These are phyloP conservation scores for Nesidiocoris tenuis DNA, from an alignment of 2,888 invertebrate species.

Conservation along the genomic window DNA sequence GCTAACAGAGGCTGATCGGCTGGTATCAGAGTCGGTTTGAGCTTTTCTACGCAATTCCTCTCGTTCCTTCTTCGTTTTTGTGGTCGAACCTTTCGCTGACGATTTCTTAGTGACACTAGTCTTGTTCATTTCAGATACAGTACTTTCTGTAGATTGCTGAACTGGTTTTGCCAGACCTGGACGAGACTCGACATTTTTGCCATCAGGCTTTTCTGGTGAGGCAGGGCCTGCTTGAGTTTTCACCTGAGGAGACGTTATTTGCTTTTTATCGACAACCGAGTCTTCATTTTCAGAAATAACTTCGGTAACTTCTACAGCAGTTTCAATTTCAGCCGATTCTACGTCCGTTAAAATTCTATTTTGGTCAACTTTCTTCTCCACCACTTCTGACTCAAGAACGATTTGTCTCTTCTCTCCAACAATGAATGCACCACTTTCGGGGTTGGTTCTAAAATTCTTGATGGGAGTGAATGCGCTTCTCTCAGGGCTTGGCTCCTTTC, in stretches of 20 bases:
- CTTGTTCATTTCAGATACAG: background rate
- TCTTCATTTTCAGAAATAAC: background rate
- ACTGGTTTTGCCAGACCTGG: background rate
- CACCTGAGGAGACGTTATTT: no score
- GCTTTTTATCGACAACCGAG: background rate
- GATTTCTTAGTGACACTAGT: background rate
- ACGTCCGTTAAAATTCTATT: background rate
- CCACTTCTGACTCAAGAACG: constrained; percentile 17
- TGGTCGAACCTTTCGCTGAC: background rate
- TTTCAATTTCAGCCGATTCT: background rate
- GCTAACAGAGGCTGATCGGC: constrained; percentile 9
- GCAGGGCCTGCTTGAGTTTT: no score
- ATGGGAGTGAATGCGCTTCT: constrained; percentile 52
- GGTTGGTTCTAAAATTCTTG: constrained; percentile 50
- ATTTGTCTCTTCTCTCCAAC: constrained; percentile 23
- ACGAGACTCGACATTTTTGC: background rate
- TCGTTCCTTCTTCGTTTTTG: background rate
- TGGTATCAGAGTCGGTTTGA: background rate
- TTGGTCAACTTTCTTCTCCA: background rate
- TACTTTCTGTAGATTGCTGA: background rate
- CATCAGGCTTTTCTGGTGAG: background rate
- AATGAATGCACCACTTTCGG: constrained; percentile 46
- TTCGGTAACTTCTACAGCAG: background rate
- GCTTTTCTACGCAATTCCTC: background rate
- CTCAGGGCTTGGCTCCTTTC: constrained; percentile 51